Evolutionary conservation across 2,113 vertebrate genomes (phyloP).

Genomic region (Oryzias javanicus): DNA sequence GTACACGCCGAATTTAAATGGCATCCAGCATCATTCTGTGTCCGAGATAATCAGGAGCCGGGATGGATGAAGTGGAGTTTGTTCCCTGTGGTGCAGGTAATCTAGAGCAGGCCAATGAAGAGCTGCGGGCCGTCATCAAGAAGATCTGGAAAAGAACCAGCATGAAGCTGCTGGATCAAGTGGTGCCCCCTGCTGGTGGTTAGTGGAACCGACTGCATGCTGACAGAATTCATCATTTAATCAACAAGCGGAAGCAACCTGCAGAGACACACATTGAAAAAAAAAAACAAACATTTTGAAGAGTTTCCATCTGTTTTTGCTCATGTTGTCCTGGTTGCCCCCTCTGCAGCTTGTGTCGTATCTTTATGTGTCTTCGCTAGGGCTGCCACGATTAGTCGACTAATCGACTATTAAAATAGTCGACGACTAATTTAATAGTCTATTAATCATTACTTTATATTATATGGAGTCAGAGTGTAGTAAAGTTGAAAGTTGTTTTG

Average conservation of each 20-base stretch:
- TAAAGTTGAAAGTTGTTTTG: too few species aligned
- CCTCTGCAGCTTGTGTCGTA: conserved; percentile 58
- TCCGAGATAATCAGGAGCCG: background rate
- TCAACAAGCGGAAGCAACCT: conserved; percentile 18
- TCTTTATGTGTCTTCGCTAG: conserved; percentile 44
- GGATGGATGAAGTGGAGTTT: conserved; percentile 15
- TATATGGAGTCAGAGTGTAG: too few species aligned
- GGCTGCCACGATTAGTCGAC: too few species aligned
- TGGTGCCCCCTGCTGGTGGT: conserved; percentile 98
- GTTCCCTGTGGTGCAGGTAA: conserved; percentile 80
- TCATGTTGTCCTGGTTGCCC: conserved; percentile 60
- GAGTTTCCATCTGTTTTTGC: conserved; percentile 49
- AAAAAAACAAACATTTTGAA: background rate
- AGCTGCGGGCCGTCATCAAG: conserved; percentile 97
- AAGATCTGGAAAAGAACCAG: conserved; percentile 99
- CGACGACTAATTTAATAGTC: too few species aligned
- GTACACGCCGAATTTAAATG: conserved; percentile 65
- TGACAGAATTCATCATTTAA: conserved; percentile 15
- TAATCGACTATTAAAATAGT: too few species aligned
- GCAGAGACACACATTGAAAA: conserved; percentile 10
- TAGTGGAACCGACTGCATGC: conserved; percentile 73
- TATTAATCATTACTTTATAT: too few species aligned
- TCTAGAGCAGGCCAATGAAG: conserved; percentile 97
- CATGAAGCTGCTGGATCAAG: conserved; percentile 99
- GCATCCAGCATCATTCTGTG: background rate